phyloP scores from a whole-genome alignment of 2,888 invertebrate species.

The Rhamnusium bicolor region DNA sequence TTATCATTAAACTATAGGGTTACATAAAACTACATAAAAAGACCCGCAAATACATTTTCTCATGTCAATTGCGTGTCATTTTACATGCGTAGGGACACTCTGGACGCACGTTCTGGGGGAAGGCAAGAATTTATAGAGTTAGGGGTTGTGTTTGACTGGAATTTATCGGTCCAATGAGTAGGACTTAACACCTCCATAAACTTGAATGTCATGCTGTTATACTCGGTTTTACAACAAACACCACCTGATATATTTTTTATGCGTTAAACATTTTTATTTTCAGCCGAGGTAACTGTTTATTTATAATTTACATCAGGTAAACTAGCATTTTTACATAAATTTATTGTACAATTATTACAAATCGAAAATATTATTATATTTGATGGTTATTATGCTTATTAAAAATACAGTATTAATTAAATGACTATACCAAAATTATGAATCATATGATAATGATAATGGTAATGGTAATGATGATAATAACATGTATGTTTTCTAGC shows the following conservation, averaged over 20 bases:
- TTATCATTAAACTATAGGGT: conserved; percentile 62
- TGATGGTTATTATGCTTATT: no score
- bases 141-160: conserved; percentile 43
- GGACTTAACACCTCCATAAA: conserved; percentile 46
- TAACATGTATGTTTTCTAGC: no score
- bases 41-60: conserved; percentile 54
- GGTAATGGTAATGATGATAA: no score
- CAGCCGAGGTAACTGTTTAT: neutral
- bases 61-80: conserved; percentile 64
- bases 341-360: no score
- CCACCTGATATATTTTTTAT: conserved; percentile 12
- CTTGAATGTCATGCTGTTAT: conserved; percentile 33
- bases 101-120: conserved; percentile 40
- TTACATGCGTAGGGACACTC: conserved; percentile 53
- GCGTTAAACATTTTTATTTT: neutral
- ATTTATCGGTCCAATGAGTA: conserved; percentile 43
- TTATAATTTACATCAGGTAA: neutral
- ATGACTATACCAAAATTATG: no score
- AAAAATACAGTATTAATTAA: no score
- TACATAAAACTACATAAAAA: conserved; percentile 57
- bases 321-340: no score
- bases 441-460: no score
- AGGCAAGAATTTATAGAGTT: conserved; percentile 45
- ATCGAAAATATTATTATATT: no score
- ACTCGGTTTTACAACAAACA: neutral